Conservation (phyloP, 2,888 invertebrate genomes). For the Cartodere bifasciata region DNA sequence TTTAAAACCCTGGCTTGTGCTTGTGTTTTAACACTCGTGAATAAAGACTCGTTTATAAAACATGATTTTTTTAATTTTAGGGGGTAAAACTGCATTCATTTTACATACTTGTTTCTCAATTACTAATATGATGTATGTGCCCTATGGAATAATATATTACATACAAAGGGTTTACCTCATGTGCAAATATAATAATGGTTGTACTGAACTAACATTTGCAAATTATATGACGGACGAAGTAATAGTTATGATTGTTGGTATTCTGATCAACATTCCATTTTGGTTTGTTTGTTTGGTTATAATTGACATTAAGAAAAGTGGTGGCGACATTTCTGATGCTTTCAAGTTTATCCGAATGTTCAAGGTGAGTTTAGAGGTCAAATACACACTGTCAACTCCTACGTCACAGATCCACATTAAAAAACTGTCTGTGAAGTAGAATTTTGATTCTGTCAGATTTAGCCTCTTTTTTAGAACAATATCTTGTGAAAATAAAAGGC, state of each 20-base stretch:
- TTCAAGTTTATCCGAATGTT: slow-evolving; percentile 33
- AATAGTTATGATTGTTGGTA: slow-evolving; percentile 51
- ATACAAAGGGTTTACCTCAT: slow-evolving; percentile 64
- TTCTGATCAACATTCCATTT: slow-evolving; percentile 54
- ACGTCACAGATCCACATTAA: too few relatives aligned
- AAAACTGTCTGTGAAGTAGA: too few relatives aligned
- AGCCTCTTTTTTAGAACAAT: too few relatives aligned
- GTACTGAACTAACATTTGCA: slow-evolving; percentile 46
- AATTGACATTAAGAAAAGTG: slow-evolving; percentile 56
- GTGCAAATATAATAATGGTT: slow-evolving; percentile 56
- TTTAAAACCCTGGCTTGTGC: background rate
- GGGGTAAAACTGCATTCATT: slow-evolving; percentile 51
- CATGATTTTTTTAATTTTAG: slow-evolving; percentile 34
- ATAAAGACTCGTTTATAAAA: too few relatives aligned
- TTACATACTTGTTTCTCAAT: slow-evolving; percentile 62
- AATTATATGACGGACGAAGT: slow-evolving; percentile 63
- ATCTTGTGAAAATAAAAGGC: too few relatives aligned
- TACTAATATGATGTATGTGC: slow-evolving; percentile 67
- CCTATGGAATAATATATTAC: slow-evolving; percentile 72
- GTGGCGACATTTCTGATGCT: slow-evolving; percentile 42
- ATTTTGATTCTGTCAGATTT: too few relatives aligned
- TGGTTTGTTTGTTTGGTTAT: slow-evolving; percentile 50
- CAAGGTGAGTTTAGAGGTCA: slow-evolving; percentile 9
- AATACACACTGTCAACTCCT: too few relatives aligned
- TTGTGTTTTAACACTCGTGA: too few relatives aligned